phyloP scores from a whole-genome alignment of 2,113 vertebrate species.

The Cnemophilus loriae region DNA sequence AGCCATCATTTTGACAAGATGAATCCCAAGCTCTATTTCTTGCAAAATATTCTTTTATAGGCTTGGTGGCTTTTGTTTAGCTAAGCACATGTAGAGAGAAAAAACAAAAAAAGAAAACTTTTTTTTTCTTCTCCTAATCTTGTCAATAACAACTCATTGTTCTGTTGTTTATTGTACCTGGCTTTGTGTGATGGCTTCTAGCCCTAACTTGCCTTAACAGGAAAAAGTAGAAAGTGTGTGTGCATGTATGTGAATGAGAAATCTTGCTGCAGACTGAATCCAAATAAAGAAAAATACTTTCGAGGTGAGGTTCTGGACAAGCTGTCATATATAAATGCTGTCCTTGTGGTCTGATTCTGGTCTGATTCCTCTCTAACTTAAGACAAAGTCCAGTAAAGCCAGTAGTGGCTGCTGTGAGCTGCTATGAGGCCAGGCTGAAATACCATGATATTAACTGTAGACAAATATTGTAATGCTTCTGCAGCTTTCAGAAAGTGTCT shows the following conservation, averaged over 20 bases:
- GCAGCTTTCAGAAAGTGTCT: background rate
- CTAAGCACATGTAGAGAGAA: background rate
- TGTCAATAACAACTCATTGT: background rate
- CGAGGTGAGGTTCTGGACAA: background rate
- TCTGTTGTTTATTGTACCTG: background rate
- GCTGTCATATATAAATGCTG: background rate
- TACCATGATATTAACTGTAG: background rate
- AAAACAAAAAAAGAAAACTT: background rate
- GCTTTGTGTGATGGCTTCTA: background rate
- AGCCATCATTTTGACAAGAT: background rate
- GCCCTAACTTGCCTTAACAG: background rate
- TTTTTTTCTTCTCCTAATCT: background rate
- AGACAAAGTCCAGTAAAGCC: background rate
- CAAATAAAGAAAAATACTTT: background rate
- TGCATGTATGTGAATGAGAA: background rate
- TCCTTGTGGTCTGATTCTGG: background rate
- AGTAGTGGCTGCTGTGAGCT: background rate
- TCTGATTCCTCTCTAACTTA: background rate
- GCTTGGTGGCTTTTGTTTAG: background rate
- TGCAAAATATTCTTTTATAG: background rate
- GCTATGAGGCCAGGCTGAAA: background rate
- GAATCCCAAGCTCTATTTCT: background rate
- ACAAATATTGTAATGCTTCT: conserved; percentile 11
- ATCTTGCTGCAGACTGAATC: background rate
- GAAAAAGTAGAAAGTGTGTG: background rate